Conservation (phyloP, 2,888 invertebrate species). For the Zele albiditarsus region DNA sequence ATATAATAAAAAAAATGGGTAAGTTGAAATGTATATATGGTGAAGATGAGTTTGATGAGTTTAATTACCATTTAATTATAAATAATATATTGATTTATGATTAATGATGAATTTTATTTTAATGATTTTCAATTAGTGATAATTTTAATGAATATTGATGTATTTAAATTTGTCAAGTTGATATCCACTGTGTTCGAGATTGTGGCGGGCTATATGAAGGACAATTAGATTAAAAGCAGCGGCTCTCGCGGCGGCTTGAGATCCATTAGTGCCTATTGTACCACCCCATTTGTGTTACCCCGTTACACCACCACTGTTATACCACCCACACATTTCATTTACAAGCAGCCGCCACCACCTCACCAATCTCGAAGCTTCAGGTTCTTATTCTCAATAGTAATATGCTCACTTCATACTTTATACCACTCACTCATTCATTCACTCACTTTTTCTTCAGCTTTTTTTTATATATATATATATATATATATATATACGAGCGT, state of each 20-base stretch:
- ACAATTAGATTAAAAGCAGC: conserved; percentile 74
- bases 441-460: conserved; percentile 44
- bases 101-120: background rate
- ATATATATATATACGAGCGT: conserved; percentile 34
- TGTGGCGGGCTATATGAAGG: conserved; percentile 58
- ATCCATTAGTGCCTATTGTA: conserved; percentile 73
- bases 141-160: background rate
- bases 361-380: conserved; percentile 69
- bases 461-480: conserved; percentile 38
- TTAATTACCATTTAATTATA: background rate
- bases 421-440: conserved; percentile 54
- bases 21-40: no score
- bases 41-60: no score
- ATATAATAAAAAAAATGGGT: conserved; percentile 9
- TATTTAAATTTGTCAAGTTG: background rate
- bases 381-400: conserved; percentile 73
- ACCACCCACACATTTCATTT: conserved; percentile 34
- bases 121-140: background rate
- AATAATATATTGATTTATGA: background rate
- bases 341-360: conserved; percentile 30
- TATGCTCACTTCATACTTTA: conserved; percentile 72
- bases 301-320: conserved; percentile 59
- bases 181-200: conserved; percentile 48
- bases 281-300: conserved; percentile 70
- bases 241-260: conserved; percentile 73